Evolutionary conservation across 2,888 invertebrate genomes (phyloP), one percentile per base, ranked within the genome.

Genomic region (Drosophila monieri): DNA sequence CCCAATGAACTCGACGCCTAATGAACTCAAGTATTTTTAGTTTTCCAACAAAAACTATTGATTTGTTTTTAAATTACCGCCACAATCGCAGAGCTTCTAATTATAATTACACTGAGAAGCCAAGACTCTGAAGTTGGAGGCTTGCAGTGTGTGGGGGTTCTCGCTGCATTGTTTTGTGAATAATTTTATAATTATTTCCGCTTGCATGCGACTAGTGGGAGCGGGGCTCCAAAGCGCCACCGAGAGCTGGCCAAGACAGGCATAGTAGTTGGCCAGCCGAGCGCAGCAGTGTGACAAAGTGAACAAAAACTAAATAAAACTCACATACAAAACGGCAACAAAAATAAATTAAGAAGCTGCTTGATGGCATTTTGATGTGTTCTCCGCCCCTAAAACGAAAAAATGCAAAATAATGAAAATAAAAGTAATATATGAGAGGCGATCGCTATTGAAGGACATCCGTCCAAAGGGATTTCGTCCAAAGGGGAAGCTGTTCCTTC

Each of bases 101-200:
- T 27, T 49, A 27, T 39, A 56, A 10, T 37, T 6, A 27, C 44
- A 15, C 21, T 23, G 21, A 23, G 21, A 23, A 14, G 41, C 25
- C 25, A 27, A 32, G n/a, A 44, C 27, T 12, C 21, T 47, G 43
- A 21, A 49, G 23, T 61, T 12, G 44, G 14, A 5, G 27, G 55
- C 55, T 35, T 62, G 52, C 46, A 30, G 46, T 43, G 60, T 51
- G 21, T 49, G 14, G 27, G 18, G 6, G 6, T 32, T 14, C 14
- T 9, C 9, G 21, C 9, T 41, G 10, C n/a, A 52, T 57, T 51
- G 58, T 64, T 65, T 49, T 32, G 46, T 47, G 66, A 41, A 48
- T 52, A 61, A 65, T 72, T 71, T 53, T 53, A 46, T 84, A 80
- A 84, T 84, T 77, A 77, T 80, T 81, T 80, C 81, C 80, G 79